Base-by-base conservation (phyloP, 2,888 invertebrate species). In the Athripsodes cinereus region DNA sequence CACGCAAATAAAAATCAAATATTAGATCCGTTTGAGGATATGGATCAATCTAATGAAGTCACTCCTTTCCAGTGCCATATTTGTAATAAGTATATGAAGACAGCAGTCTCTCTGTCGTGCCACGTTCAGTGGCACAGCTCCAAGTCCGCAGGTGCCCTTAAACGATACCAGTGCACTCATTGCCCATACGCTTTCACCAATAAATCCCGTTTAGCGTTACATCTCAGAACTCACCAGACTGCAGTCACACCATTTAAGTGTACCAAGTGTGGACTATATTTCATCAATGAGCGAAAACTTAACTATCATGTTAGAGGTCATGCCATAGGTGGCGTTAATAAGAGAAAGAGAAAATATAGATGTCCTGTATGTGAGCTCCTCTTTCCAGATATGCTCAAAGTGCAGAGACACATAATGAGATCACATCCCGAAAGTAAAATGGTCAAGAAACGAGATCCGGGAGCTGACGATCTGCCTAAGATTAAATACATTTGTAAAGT, bases 231-330 rank as follows among this genome's bases (percentile, higher is more conserved):
- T 0, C 81, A 81, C 61, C 81, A 81, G 59, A 79, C 80, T 61
- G 75, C 76, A 0, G 76, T 78, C 22, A 78, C 75, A 0, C 80
- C 80, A 0, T 80, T 67, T 66, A 77, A 79, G 53, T 82, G 81
- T 62, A 68, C 68, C 2, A 68, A 78, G 1, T 82, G 81, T 63
- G 75, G 75, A 6, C 81, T 35, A 13, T 49, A 44, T 13, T 40
- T 58, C 34, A 81, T 74, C 2, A 79, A 79, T 31, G 79, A 80
- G 58, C 73, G 74, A 2, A 81, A 78, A 65, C 72, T 70, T 64
- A 72, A 72, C 40, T 72, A 72, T 5, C 82, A 82, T 55, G 65
- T 77, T 2, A 81, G 80, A 62, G 78, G 80, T 1, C 82, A 82
- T 66, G n/a, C n/a, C n/a, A n/a, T n/a, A n/a, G n/a, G n/a, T n/a